Base-by-base conservation (phyloP, 1,140 invertebrate species). In the Chelonus insularis region DNA sequence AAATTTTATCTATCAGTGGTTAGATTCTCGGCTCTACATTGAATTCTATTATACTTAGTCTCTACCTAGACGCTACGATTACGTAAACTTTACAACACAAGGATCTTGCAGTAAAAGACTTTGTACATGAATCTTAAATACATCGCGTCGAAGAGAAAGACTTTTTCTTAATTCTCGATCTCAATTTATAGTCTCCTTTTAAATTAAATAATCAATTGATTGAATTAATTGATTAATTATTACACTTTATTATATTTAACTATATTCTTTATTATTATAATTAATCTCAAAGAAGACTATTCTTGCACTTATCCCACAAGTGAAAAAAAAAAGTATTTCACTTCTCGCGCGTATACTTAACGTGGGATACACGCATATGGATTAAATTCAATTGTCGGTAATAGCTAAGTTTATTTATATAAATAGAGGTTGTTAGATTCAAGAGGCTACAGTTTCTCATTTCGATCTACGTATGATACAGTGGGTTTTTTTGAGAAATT, bases 81-180 rank as follows among this genome's bases (percentile, higher is more conserved):
- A 80, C 75, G 76, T 81, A 75, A 80, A 80, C 74, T 81, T 81
- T 81, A 80, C 78, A 80, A 81, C 78, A 81, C 78, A 81, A 80
- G 76, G 76, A 75, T 58, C 55, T 57, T 80, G 80, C 68, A 65
- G 74, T 74, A 78, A 77, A 74, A 79, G 73, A 77, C 78, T 82
- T 79, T 82, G 77, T 80, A n/a, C n/a, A n/a, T n/a, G n/a, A 81
- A 79, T 79, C 72, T 78, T 76, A 75, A 74, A 75, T 74, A 69
- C 70, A 59, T 67, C 52, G 52, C 58, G 48, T 41, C 37, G 37
- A 52, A 65, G 62, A 18, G 66, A 73, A 73, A 70, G 65, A 71
- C 20, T 52, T 60, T 51, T 51, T 50, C n/a, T n/a, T n/a, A n/a
- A n/a, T n/a, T n/a, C n/a, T n/a, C n/a, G n/a, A n/a, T n/a, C n/a